These are phyloP conservation scores for Drosophila neocordata DNA, from an alignment of 1,140 invertebrate genomes.

Conservation along the genomic window DNA sequence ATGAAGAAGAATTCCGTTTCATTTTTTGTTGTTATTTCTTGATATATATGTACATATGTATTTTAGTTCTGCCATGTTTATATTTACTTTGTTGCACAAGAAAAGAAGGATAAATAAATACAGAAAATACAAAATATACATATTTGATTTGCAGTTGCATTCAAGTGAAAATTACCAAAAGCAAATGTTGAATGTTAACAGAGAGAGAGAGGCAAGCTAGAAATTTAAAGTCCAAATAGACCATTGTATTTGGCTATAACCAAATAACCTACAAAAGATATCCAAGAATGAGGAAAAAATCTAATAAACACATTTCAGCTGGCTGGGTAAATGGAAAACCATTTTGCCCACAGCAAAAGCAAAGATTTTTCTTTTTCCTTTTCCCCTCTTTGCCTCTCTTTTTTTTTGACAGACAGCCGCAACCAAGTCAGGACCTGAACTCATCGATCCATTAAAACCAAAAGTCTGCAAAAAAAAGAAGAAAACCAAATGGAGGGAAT, in stretches of 20 bases:
- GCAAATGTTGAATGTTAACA: slow-evolving; percentile 26
- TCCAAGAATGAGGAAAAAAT: slow-evolving; percentile 43
- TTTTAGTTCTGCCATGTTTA: slow-evolving; percentile 35
- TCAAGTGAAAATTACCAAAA: slow-evolving; percentile 63
- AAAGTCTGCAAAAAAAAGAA: slow-evolving; percentile 71
- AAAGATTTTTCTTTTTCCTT: slow-evolving; percentile 30
- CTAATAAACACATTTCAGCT: slow-evolving; percentile 61
- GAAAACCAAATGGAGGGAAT: slow-evolving; percentile 36
- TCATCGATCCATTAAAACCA: slow-evolving; percentile 81
- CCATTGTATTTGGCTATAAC: slow-evolving; percentile 34
- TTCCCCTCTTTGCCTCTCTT: background rate
- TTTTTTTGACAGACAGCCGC: slow-evolving; percentile 24
- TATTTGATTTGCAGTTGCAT: slow-evolving; percentile 63
- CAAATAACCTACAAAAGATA: slow-evolving; percentile 70
- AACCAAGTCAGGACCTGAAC: slow-evolving; percentile 45
- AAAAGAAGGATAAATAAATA: slow-evolving; percentile 67
- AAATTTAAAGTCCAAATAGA: slow-evolving; percentile 4
- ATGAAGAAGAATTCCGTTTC: slow-evolving; percentile 36
- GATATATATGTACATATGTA: background rate
- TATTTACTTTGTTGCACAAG: slow-evolving; percentile 26
- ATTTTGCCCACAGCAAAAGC: slow-evolving; percentile 25
- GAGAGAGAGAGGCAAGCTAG: background rate
- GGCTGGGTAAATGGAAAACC: slow-evolving; percentile 5
- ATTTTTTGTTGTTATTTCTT: slow-evolving; percentile 28
- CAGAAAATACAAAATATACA: slow-evolving; percentile 53